A percentile compares a stretch with the other conserved stretches of the same genome.
Conservation (phyloP, 2,113 vertebrate species). For the Melanocharis versteri region DNA sequence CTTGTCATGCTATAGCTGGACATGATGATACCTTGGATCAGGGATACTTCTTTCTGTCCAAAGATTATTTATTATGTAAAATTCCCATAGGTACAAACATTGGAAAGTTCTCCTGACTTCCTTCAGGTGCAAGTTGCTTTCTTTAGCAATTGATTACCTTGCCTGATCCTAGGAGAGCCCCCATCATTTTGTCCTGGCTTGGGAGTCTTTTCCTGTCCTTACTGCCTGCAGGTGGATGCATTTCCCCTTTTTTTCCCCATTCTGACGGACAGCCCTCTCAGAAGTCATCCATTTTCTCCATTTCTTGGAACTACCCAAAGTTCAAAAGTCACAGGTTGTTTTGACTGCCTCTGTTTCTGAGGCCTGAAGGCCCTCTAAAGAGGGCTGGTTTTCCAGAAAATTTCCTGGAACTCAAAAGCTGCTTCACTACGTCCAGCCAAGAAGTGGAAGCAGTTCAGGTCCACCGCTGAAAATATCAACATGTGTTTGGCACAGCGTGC, state of each 20-base stretch:
- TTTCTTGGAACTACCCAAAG: neutral
- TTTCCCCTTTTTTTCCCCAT: neutral
- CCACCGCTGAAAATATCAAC: neutral
- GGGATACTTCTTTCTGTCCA: neutral
- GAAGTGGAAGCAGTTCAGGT: neutral
- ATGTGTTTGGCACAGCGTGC: neutral
- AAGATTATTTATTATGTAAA: neutral
- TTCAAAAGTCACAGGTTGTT: neutral
- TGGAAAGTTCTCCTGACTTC: neutral
- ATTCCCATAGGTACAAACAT: neutral
- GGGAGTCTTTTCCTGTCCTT: neutral
- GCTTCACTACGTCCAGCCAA: neutral
- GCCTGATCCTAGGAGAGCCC: neutral
- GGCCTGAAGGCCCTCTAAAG: neutral
- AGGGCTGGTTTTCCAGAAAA: neutral
- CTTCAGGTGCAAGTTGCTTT: neutral
- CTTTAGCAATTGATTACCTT: neutral
- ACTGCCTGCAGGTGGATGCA: neutral
- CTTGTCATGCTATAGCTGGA: neutral
- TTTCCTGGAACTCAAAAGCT: neutral
- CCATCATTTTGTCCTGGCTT: accelerated
- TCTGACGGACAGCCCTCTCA: neutral
- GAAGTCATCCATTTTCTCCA: neutral
- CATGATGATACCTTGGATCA: neutral
- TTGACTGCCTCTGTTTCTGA: neutral